These are phyloP conservation scores for Amphimallon solstitiale DNA, from an alignment of 2,888 invertebrate species.

Conservation along the genomic window DNA sequence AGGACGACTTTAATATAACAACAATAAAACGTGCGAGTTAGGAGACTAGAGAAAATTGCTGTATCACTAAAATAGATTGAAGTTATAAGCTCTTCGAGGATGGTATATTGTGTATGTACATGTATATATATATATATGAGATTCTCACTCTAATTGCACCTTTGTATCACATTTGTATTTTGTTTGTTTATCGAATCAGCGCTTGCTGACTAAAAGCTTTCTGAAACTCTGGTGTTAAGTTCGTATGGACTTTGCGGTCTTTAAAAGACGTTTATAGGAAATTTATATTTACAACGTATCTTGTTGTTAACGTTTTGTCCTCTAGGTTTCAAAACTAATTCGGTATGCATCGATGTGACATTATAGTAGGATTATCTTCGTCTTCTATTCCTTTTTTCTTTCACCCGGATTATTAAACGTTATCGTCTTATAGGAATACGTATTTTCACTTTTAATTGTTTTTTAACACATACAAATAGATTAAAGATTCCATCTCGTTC, in stretches of 20 bases:
- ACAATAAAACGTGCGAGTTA: slow-evolving; percentile 6
- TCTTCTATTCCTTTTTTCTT: not conserved
- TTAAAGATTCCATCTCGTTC: no score
- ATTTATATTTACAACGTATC: slow-evolving; percentile 31
- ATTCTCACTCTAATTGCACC: slow-evolving; percentile 32
- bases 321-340: slow-evolving; percentile 13
- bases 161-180: slow-evolving; percentile 32
- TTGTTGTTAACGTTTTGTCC: slow-evolving; percentile 25
- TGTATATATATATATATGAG: slow-evolving; percentile 5
- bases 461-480: no score
- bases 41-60: slow-evolving; percentile 29
- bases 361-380: slow-evolving; percentile 17
- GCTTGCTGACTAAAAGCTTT: slow-evolving; percentile 31
- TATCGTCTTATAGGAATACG: no score
- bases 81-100: slow-evolving; percentile 7
- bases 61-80: slow-evolving; percentile 34
- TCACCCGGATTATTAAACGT: not conserved
- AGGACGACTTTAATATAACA: not conserved
- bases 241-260: no score
- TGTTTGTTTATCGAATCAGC: slow-evolving; percentile 32
- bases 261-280: not conserved
- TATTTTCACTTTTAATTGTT: no score
- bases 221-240: not conserved
- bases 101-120: not conserved
- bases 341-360: slow-evolving; percentile 21